Evolutionary conservation across 2,113 vertebrate genomes (phyloP), one percentile per base, ranked within the genome.

Genomic region (Parotia lawesii): DNA sequence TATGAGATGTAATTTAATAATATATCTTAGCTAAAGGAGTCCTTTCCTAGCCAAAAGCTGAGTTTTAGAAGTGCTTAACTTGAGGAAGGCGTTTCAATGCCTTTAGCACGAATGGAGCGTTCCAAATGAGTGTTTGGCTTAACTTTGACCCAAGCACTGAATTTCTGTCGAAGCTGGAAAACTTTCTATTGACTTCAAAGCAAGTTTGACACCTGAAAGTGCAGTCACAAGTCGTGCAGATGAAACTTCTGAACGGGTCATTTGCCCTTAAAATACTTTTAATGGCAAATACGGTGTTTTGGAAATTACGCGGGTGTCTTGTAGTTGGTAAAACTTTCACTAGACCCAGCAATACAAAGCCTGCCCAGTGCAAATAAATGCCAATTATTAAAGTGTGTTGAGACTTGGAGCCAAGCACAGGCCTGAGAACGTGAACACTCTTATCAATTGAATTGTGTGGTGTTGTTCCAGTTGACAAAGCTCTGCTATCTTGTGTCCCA

Each of bases 401-500:
- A 37, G 75, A 19, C 74, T 47, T 8, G 33, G 57, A 78, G 67
- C 73, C 56, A 35, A 73, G 48, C 47, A 23, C n/a, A 25, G 75
- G 33, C 76, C 54, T 74, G 66, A 88, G 89, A 90, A 72, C 3
- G 18, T 45, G 33, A 14, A 4, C 4, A 5, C 35, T 53, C 85
- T 50, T 27, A 44, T 78, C 84, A 29, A 8, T 11, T 66, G 58
- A 71, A 61, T 61, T 13, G 54, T 37, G n/a, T 42, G 35, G n/a
- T 24, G 61, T 12, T 33, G 92, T 74, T 70, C 15, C 33, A 28
- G 57, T 27, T 64, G 71, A 48, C 66, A 56, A 75, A 86, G 78
- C 94, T 93, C 93, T 93, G 84, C 85, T 91, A 66, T 92, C 95
- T 91, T 28, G 58, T 93, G 42, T 29, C 38, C 53, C 84, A 45